Evolutionary conservation across 2,888 invertebrate genomes (phyloP), one percentile per base, ranked within the genome.

Genomic region (Apamea monoglypha): DNA sequence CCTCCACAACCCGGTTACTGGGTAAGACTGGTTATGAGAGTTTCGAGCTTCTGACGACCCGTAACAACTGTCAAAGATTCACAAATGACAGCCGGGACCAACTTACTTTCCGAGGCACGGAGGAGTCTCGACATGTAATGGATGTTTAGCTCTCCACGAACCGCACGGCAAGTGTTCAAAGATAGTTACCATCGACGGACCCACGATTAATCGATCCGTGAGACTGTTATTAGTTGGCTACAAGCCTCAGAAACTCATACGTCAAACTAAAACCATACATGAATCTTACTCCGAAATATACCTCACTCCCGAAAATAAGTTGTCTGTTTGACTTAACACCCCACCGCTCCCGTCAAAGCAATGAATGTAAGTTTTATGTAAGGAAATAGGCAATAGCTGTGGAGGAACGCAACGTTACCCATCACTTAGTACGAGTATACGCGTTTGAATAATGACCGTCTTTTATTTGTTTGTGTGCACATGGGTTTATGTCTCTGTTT

Each of bases 301-400:
- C 44, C 53, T 61, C 25, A 14, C 44, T 40, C 32, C 44, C 75
- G 32, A 8, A 66, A 84, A 74, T 66, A 81, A 72, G 66, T 80
- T 69, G 76, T 79, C 32, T 77, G 61, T 84, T 81, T 85, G 80
- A 81, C 77, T 82, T 78, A 80, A 72, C 80, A 87, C 78, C 72
- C 78, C 66, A 77, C 69, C 69, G 32, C 32, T 18, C 64, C 59
- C 64, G 75, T 71, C 74, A 67, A 61, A 74, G 61, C 73, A 76
- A 80, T 80, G 81, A 80, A 89, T 83, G 88, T 81, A 56, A 80
- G 76, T 87, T 87, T 89, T 89, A 89, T 89, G 88, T 76, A 75
- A 44, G 88, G 87, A 84, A 90, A 85, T 76, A 81, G 83, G 59
- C 69, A 66, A 79, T 82, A 76, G 78, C 76, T 72, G 84, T 78